These are phyloP conservation scores for Gymnocheta viridis DNA, from an alignment of 2,888 invertebrate species.

Conservation along the genomic window DNA sequence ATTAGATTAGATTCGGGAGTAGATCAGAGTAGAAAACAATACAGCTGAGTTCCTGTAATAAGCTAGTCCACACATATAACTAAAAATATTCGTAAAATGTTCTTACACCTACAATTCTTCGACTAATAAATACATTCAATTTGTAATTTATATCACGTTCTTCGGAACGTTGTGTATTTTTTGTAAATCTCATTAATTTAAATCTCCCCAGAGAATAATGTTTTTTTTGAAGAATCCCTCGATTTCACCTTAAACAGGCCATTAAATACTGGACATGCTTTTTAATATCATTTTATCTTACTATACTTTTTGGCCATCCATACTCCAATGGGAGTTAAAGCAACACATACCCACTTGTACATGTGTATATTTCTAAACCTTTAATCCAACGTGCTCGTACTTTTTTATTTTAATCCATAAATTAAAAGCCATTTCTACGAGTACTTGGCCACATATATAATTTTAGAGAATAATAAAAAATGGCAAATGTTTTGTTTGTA, in stretches of 20 bases:
- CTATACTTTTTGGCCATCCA: no score
- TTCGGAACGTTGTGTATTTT: no score
- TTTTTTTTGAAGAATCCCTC: not conserved
- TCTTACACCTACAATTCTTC: no score
- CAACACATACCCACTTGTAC: not conserved
- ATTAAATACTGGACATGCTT: conserved; percentile 16
- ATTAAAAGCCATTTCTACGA: conserved; percentile 2
- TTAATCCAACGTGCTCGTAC: not conserved
- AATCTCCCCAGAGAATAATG: not conserved
- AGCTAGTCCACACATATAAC: no score
- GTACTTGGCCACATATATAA: conserved; percentile 7
- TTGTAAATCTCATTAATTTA: not conserved
- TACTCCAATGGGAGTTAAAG: no score
- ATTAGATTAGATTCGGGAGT: not conserved
- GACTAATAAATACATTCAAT: not conserved
- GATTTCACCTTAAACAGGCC: not conserved
- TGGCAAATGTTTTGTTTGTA: conserved; percentile 13
- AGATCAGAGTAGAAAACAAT: not conserved
- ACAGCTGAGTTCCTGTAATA: no score
- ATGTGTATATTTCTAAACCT: no score
- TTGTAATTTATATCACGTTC: conserved; percentile 1
- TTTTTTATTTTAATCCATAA: conserved; percentile 28
- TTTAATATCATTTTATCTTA: not conserved
- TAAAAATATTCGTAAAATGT: no score
- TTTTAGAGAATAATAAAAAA: not conserved